These are phyloP conservation scores for Spinus pinus DNA, from an alignment of 2,797 vertebrate genomes.

Conservation along the genomic window DNA sequence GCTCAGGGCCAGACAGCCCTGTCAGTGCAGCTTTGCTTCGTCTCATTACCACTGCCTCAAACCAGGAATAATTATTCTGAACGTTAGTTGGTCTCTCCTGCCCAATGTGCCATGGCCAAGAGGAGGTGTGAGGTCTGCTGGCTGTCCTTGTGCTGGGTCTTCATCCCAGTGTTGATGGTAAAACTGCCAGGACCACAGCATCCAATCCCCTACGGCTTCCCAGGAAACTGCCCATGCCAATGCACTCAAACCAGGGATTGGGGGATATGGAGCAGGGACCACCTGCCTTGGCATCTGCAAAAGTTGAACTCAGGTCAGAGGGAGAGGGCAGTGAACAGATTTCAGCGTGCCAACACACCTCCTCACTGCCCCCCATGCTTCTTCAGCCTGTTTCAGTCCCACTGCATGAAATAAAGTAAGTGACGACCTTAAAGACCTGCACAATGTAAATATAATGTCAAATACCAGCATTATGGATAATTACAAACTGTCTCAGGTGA, in stretches of 20 bases:
- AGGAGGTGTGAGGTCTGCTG: neutral
- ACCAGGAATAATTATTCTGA: neutral
- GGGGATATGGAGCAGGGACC: neutral
- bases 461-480: neutral
- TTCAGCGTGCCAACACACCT: neutral
- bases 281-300: neutral
- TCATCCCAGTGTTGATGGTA: fast-evolving
- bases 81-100: neutral
- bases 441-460: neutral
- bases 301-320: neutral
- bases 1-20: neutral
- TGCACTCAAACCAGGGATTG: neutral
- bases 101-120: neutral
- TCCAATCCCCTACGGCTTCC: fast-evolving
- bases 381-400: neutral
- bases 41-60: constrained; percentile 3
- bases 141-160: neutral
- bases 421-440: neutral
- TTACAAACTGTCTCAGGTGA: neutral
- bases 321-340: neutral
- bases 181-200: fast-evolving
- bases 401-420: neutral
- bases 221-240: neutral
- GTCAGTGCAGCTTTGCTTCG: neutral
- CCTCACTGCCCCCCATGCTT: fast-evolving